Evolutionary conservation across 2,113 vertebrate genomes (phyloP), one percentile per base, ranked within the genome.

Genomic region (Pterophyllum scalare): DNA sequence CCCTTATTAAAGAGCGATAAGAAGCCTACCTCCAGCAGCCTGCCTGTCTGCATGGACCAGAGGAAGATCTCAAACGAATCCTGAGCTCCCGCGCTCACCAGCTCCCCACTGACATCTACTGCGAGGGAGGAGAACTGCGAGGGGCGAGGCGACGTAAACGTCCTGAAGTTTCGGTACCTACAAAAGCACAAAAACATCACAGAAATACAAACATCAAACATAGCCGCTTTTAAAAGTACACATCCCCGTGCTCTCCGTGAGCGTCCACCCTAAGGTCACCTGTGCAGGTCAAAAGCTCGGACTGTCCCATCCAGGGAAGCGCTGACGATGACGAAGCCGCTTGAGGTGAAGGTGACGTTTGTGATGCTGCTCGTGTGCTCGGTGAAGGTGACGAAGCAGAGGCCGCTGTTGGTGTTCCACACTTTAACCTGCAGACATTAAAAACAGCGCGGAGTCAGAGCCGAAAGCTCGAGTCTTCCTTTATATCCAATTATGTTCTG

Each of bases 31-130:
- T 99, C 98, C 10, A 99, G 95, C 54, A 99, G 96, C 26, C 98
- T 92, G 56, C 98, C 98, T 0, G 97, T 99, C 96, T 99, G 98
- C 97, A 99, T 97, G 33, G 98, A 99, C 98, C 98, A 99, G 83
- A 99, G 94, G n/a, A 98, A 99, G 88, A 99, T 95, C 94, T 99
- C 97, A 33, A 98, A 99, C 10, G 97, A 97, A 79, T 99, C 98
- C 94, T 97, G 97, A 20, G 98, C 97, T 17, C 98, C 98, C 0
- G 98, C 98, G 56, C 97, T 96, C 78, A 99, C 96, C 49, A 99
- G 95, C 90, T 99, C 98, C 0, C 98, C 98, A 2, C 98, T 99
- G 4, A 89, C 85, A 84, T 99, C 98, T 78, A 98, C 96, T 0
- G 97, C 97, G 43, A 99, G 95, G 1, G 96, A 97, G 67, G 97